A percentile compares a stretch with the other conserved stretches of the same genome.
phyloP scores from a whole-genome alignment of 92 coral and sea anemone species.

The Siderastrea siderea region DNA sequence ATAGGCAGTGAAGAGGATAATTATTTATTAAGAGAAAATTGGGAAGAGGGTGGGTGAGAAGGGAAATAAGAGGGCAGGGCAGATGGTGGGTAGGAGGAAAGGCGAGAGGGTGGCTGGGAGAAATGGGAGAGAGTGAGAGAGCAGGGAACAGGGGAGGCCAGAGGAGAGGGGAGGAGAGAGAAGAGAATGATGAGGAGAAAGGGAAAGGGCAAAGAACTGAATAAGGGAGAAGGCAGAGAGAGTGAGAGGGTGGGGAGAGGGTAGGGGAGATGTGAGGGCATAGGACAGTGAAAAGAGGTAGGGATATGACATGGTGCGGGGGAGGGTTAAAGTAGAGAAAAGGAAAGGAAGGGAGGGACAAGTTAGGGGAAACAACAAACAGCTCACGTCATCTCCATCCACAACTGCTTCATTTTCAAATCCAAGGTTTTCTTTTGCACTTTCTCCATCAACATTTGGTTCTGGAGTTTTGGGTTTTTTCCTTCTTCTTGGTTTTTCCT shows the following conservation, averaged over 20 bases:
- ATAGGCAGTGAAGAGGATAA: neutral
- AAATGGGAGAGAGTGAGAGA: neutral
- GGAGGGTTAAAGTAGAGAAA: neutral
- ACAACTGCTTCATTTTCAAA: slow-evolving; percentile 66
- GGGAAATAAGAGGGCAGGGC: neutral
- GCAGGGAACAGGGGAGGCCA: neutral
- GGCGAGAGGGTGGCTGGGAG: neutral
- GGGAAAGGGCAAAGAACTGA: neutral
- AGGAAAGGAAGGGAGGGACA: neutral
- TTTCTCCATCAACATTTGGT: slow-evolving; percentile 54
- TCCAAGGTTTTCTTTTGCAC: slow-evolving; percentile 87
- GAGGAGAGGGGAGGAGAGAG: neutral
- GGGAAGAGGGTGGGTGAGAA: neutral
- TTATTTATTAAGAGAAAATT: no score
- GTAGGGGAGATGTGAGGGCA: neutral
- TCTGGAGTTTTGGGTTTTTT: slow-evolving; percentile 80
- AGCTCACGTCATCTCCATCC: slow-evolving; percentile 39
- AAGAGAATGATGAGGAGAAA: neutral
- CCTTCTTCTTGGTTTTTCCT: slow-evolving; percentile 73
- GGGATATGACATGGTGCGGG: neutral
- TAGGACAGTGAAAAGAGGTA: neutral
- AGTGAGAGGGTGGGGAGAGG: neutral
- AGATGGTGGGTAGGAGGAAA: neutral
- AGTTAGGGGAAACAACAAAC: neutral
- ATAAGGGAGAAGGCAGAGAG: neutral